phyloP scores from a whole-genome alignment of 2,113 vertebrate species.

The western clawed frog (Xenopus tropicalis) region UCB_Xtro_10.0 CM004452.2:5307501-5308000 shows the following conservation, averaged over 20 bases:
- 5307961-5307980: slow-evolving; percentile 3
- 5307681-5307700: too few relatives aligned
- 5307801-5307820: not conserved
- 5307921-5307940: not conserved
- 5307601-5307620: too few relatives aligned
- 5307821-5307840: slow-evolving; percentile 28
- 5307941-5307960: not conserved
- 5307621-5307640: too few relatives aligned
- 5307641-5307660: too few relatives aligned
- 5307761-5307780: slow-evolving; percentile 25
- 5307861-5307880: slow-evolving; percentile 20
- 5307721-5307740: slow-evolving; percentile 24
- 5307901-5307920: not conserved
- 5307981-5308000: not conserved
- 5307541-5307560: too few relatives aligned
- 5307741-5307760: slow-evolving; percentile 20
- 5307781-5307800: not conserved
- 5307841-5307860: slow-evolving; percentile 31
- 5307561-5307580: too few relatives aligned
- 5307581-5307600: too few relatives aligned
- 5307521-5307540: too few relatives aligned
- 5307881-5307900: not conserved
- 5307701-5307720: not conserved
- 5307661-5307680: too few relatives aligned
- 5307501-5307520: too few relatives aligned